Evolutionary conservation across 2,888 invertebrate genomes (phyloP).

Genomic region (Colostygia pectinataria): DNA sequence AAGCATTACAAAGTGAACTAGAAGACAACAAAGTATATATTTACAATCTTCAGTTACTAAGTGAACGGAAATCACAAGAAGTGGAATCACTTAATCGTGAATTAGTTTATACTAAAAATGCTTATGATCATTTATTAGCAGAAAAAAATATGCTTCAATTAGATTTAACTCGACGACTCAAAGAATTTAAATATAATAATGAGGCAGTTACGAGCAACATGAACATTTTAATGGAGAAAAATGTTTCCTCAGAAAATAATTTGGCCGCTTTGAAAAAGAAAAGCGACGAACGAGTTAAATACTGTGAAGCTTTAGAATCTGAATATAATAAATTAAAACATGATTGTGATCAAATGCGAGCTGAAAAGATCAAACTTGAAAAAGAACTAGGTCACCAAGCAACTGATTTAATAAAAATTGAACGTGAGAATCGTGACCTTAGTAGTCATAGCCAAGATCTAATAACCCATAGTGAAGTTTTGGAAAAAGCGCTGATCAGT

Average conservation of each 20-base stretch:
- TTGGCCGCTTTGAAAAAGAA: conserved; percentile 51
- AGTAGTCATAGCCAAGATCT: conserved; percentile 50
- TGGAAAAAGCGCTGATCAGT: conserved; percentile 58
- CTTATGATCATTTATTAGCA: conserved; percentile 37
- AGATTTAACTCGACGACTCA: conserved; percentile 46
- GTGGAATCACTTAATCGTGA: conserved; percentile 41
- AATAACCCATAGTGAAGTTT: conserved; percentile 51
- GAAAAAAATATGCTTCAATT: conserved; percentile 48
- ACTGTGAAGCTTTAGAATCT: conserved; percentile 49
- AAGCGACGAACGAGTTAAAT: conserved; percentile 50
- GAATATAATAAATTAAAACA: conserved; percentile 50
- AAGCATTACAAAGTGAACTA: conserved; percentile 43
- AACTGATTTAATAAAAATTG: conserved; percentile 42
- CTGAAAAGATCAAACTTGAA: conserved; percentile 56
- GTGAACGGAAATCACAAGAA: conserved; percentile 35
- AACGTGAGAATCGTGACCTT: conserved; percentile 54
- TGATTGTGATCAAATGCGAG: conserved; percentile 41
- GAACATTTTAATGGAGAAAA: conserved; percentile 48
- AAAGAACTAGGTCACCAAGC: conserved; percentile 45
- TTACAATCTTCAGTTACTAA: conserved; percentile 26
- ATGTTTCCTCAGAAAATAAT: conserved; percentile 41
- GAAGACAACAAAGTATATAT: conserved; percentile 43
- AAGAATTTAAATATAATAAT: conserved; percentile 43
- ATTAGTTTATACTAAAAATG: conserved; percentile 39
- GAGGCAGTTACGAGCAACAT: conserved; percentile 40